Conservation (phyloP, 2,797 vertebrate genomes). For the Enteromius viviparus region DNA sequence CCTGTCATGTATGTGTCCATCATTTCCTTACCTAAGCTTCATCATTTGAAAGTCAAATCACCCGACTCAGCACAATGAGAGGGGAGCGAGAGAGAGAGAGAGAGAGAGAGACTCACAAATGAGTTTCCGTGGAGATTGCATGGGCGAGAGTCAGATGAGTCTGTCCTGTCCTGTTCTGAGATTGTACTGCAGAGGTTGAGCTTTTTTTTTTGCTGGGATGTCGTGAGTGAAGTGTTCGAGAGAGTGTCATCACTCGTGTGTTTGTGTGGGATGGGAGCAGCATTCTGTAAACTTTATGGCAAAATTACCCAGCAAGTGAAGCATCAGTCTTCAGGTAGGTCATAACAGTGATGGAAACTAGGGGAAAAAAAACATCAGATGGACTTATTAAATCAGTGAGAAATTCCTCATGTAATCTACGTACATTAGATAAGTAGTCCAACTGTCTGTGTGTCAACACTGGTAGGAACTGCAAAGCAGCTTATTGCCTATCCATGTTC, state of each 20-base stretch:
- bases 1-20: conserved; percentile 43
- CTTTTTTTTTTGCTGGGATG: conserved; percentile 20
- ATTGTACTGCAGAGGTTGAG: conserved; percentile 43
- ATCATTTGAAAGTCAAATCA: conserved; percentile 72
- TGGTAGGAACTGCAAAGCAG: background rate
- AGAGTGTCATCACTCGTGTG: conserved; percentile 16
- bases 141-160: conserved; percentile 16
- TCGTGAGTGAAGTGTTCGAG: conserved; percentile 17
- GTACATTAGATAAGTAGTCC: background rate
- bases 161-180: conserved; percentile 24
- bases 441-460: background rate
- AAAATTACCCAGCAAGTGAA: conserved; percentile 82
- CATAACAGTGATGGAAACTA: background rate
- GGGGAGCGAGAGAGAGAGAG: conserved; percentile 27
- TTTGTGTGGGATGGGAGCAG: conserved; percentile 78
- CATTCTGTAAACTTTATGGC: conserved; percentile 81
- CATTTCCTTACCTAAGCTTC: conserved; percentile 14
- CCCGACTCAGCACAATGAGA: conserved; percentile 41
- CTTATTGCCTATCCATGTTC: background rate
- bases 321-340: conserved; percentile 76
- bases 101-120: conserved; percentile 3
- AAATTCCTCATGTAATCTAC: background rate
- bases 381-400: background rate
- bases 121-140: conserved; percentile 4
- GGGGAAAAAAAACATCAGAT: background rate